A percentile compares a stretch with the other conserved stretches of the same genome.
Conservation (phyloP, 2,797 vertebrate genomes). For the Lacerta agilis region DNA sequence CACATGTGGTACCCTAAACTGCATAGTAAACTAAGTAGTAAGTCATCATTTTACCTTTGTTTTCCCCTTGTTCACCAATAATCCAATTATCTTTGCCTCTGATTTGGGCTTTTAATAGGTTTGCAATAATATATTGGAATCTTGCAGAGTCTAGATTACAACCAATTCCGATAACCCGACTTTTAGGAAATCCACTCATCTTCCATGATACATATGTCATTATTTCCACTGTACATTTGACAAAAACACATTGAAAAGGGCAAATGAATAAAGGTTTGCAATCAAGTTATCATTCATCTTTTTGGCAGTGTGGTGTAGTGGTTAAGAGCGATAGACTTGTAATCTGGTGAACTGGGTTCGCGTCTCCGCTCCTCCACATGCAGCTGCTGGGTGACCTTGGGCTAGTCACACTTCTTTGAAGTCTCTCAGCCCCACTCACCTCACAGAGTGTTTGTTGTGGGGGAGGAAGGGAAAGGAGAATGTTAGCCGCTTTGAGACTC, state of each 20-base stretch:
- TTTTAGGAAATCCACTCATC: constrained; percentile 88
- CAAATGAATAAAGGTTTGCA: neutral
- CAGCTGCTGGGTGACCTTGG: no score
- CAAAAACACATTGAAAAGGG: constrained; percentile 33
- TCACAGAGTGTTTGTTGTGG: no score
- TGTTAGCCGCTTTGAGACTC: no score
- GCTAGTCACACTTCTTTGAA: no score
- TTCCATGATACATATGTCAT: constrained; percentile 96
- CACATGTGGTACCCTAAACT: neutral
- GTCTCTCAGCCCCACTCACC: no score
- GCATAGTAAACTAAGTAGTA: neutral
- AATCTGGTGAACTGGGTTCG: no score
- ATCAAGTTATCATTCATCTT: constrained; percentile 24
- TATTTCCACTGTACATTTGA: constrained; percentile 86
- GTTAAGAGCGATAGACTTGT: no score
- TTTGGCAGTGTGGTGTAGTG: neutral
- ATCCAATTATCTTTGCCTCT: constrained; percentile 87
- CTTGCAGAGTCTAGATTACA: constrained; percentile 93
- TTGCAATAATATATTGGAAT: constrained; percentile 83
- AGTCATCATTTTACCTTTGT: constrained; percentile 83
- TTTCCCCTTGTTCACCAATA: constrained; percentile 92
- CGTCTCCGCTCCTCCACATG: no score
- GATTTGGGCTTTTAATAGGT: constrained; percentile 80
- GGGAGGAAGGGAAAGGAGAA: no score
- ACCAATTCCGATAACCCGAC: constrained; percentile 90